Evolutionary conservation across 2,888 invertebrate genomes (phyloP), one percentile per base, ranked within the genome.

Genomic region (Pyrocoelia pectoralis): DNA sequence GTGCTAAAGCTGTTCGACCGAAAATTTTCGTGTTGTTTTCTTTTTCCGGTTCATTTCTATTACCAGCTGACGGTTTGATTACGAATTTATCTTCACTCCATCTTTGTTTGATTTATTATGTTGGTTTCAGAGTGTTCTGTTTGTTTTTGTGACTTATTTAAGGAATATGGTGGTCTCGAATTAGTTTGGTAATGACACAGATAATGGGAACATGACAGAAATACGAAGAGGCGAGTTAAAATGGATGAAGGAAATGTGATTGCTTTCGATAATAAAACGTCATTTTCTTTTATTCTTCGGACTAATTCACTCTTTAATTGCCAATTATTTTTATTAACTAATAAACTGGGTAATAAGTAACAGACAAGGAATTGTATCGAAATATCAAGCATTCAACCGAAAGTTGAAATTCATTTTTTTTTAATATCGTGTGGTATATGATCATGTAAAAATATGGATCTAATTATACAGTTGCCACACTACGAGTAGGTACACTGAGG

Each of bases 21-120:
- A 38, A 52, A 52, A 29, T 53, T 24, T 40, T 40, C 53, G 12
- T 53, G 53, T 53, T 53, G 53, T 53, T 53, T 53, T 53, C 33
- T 52, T 52, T 52, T 38, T 14, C 17, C 33, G 33, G n/a, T 33
- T 33, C 33, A 33, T 2, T 24, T 3, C 24, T 24, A 8, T 8
- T 24, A 24, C 8, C 24, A 24, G 24, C 24, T 33, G 33, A n/a
- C 33, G 33, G 33, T 6, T 33, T 33, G 33, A 33, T 33, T 33
- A 33, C n/a, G 33, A n/a, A 33, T 33, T 33, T 33, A 33, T 33
- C 33, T 33, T 33, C 33, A 10, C n/a, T 33, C 10, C 24, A 24
- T 8, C 33, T 33, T n/a, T 33, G 33, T 33, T 6, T 33, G 33
- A 33, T 33, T 33, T 33, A 33, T 33, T 33, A 33, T 6, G n/a